phyloP scores from a whole-genome alignment of 2,113 vertebrate genomes.

The Rallus limicola region DNA sequence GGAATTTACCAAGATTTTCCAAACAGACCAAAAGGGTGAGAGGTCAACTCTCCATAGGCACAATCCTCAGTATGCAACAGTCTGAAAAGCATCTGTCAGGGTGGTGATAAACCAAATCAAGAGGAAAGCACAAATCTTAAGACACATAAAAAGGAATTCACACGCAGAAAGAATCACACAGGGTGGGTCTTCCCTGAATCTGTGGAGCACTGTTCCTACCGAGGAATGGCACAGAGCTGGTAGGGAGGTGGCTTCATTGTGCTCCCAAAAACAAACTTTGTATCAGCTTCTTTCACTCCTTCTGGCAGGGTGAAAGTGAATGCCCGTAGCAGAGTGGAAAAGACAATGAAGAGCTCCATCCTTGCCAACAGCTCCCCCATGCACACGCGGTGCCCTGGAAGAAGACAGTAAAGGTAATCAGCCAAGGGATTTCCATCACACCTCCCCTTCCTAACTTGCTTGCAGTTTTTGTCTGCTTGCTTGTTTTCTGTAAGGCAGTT shows the following conservation, averaged over 20 bases:
- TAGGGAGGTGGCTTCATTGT: conserved; percentile 52
- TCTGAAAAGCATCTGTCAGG: not conserved
- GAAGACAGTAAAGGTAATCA: not conserved
- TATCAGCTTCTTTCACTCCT: conserved; percentile 7
- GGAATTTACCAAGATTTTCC: not conserved
- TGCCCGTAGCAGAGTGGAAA: conserved; percentile 32
- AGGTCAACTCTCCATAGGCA: not conserved
- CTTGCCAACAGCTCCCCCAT: conserved; percentile 63
- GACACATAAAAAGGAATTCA: not conserved
- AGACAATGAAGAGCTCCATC: conserved; percentile 64
- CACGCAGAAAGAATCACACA: not conserved
- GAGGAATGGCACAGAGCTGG: conserved; percentile 45
- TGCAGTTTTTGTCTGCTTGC: not conserved
- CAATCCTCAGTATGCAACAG: not conserved
- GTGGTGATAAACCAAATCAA: not conserved
- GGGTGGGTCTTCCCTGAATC: not conserved
- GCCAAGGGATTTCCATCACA: not conserved
- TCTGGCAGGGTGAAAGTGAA: conserved; percentile 58
- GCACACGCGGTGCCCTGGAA: conserved; percentile 43
- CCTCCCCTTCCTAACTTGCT: not conserved
- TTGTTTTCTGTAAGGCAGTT: not conserved
- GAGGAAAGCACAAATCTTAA: not conserved
- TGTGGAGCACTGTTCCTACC: not conserved
- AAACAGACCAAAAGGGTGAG: not conserved
- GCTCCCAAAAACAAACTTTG: conserved; percentile 15